Evolutionary conservation across 37 sponge, comb jelly and placozoan species (phyloP).

Genomic region (Agelas oroides): DNA sequence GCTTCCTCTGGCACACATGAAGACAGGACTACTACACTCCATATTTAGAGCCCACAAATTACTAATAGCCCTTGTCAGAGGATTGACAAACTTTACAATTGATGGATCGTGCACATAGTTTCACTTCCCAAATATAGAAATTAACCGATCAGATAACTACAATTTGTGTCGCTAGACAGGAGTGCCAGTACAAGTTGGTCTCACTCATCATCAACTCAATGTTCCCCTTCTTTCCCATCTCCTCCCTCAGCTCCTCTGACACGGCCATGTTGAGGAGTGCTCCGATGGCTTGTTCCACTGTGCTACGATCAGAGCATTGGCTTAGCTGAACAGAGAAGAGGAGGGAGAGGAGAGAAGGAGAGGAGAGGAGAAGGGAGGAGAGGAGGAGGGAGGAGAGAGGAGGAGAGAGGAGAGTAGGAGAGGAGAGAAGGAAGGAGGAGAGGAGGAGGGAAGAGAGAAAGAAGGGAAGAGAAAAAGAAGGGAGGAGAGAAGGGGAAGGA

Average conservation of each 20-base stretch:
- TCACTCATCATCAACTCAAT: conserved; percentile 29
- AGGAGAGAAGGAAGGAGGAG: neutral
- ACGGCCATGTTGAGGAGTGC: conserved; percentile 34
- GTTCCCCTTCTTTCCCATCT: conserved; percentile 37
- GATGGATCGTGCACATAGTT: too few species aligned
- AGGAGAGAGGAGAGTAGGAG: neutral
- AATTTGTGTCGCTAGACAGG: too few species aligned
- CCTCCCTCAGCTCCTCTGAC: neutral
- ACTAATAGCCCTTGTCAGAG: too few species aligned
- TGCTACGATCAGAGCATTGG: conserved; percentile 1
- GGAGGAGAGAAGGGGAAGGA: neutral
- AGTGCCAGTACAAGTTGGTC: too few species aligned
- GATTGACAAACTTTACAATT: too few species aligned
- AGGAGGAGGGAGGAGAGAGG: neutral
- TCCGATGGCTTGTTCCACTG: conserved; percentile 15
- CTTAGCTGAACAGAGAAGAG: conserved; percentile 31
- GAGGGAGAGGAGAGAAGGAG: too few species aligned
- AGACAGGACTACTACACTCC: too few species aligned
- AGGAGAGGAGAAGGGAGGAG: neutral
- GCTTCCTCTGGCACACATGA: too few species aligned
- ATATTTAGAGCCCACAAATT: too few species aligned
- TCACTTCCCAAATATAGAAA: too few species aligned
- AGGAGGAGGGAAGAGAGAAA: neutral
- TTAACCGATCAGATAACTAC: too few species aligned
- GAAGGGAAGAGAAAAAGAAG: neutral